Conservation (phyloP, 1,140 invertebrate genomes). For the Sesamia nonagrioides region DNA sequence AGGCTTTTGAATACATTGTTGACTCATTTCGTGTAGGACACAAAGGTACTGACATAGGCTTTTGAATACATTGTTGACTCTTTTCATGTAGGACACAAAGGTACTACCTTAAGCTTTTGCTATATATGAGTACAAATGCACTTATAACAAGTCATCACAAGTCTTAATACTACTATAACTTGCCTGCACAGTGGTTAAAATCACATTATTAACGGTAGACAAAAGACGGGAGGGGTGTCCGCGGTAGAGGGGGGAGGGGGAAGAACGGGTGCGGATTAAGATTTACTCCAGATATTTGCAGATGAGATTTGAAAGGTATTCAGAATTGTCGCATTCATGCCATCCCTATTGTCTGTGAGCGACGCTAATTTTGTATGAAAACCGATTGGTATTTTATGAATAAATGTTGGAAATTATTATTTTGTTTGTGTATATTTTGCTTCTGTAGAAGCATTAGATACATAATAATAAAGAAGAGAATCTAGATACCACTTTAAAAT, state of each 20-base stretch:
- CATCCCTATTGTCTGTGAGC: conserved; percentile 60
- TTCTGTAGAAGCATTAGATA: too few relatives aligned
- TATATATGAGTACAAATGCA: too few relatives aligned
- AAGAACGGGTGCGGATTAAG: conserved; percentile 69
- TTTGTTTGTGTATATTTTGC: not conserved
- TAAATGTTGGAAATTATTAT: not conserved
- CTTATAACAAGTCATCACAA: too few relatives aligned
- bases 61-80: too few relatives aligned
- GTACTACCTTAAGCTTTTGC: too few relatives aligned
- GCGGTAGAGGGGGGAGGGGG: not conserved
- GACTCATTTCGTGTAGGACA: too few relatives aligned
- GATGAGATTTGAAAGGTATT: conserved; percentile 74
- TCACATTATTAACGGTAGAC: conserved; percentile 77
- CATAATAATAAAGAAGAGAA: too few relatives aligned
- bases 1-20: too few relatives aligned
- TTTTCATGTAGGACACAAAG: too few relatives aligned
- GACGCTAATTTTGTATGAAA: conserved; percentile 55
- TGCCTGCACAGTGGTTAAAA: conserved; percentile 55
- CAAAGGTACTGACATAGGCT: too few relatives aligned
- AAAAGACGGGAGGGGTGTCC: conserved; percentile 58
- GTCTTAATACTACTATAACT: conserved; percentile 1
- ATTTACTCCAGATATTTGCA: conserved; percentile 78
- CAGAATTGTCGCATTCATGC: conserved; percentile 55
- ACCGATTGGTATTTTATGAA: conserved; percentile 18
- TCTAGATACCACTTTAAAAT: too few relatives aligned